phyloP scores from a whole-genome alignment of 1,140 invertebrate species.

The Hypsibius dujardini region DNA sequence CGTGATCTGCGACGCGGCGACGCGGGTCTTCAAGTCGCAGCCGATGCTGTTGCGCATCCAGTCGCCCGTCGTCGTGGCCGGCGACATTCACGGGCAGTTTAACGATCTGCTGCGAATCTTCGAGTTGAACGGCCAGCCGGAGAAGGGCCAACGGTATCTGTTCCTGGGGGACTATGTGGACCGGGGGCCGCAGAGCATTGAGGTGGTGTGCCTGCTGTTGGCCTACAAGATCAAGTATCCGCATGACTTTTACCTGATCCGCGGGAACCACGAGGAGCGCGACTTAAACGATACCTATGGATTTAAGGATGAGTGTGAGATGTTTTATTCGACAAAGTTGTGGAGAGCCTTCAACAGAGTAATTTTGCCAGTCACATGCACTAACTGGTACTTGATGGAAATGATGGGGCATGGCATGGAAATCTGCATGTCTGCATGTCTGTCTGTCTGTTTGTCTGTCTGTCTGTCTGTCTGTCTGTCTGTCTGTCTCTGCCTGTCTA shows the following conservation, averaged over 20 bases:
- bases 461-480: too few species aligned
- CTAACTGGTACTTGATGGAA: too few species aligned
- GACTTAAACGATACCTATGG: not conserved
- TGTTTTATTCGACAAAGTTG: not conserved
- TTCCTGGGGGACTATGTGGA: conserved; percentile 21
- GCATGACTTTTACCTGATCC: conserved; percentile 11
- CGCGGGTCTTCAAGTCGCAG: not conserved
- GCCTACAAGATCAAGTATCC: conserved; percentile 20
- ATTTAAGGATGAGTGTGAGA: not conserved
- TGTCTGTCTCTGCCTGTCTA: too few species aligned
- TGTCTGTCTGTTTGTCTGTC: too few species aligned
- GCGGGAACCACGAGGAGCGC: conserved; percentile 12
- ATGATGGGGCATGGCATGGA: too few species aligned
- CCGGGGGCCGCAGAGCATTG: conserved; percentile 18
- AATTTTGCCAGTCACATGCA: not conserved
- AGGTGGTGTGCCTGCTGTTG: conserved; percentile 18
- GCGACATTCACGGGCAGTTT: conserved; percentile 40
- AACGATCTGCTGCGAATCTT: conserved; percentile 39
- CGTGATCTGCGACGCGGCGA: not conserved
- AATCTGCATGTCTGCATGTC: too few species aligned
- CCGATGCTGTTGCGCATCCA: not conserved
- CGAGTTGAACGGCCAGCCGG: conserved; percentile 34
- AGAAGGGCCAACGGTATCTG: conserved; percentile 17
- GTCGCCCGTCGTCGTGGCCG: conserved; percentile 23
- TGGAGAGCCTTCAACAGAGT: not conserved